Evolutionary conservation across 2,888 invertebrate species (phyloP).

Genomic region (Aphidius colemani): DNA sequence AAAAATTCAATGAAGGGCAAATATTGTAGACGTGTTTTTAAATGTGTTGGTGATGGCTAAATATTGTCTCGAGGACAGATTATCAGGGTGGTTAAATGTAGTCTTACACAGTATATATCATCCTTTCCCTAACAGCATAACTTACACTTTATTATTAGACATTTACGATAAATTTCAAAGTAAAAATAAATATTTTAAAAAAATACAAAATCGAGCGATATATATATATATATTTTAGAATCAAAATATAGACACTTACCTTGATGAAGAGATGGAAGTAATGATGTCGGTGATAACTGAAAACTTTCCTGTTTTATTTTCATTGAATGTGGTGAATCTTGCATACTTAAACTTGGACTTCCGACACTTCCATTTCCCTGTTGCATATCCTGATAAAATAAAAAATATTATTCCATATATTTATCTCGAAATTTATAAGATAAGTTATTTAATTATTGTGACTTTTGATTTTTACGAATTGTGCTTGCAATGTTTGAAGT

Average conservation of each 20-base stretch:
- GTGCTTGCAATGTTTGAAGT: conserved; percentile 59
- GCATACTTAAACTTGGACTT: conserved; percentile 43
- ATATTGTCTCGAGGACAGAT: too few species aligned
- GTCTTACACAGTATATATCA: too few species aligned
- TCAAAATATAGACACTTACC: conserved; percentile 37
- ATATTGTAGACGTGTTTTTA: neutral
- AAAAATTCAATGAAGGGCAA: too few species aligned
- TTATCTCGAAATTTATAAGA: neutral
- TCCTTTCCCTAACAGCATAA: too few species aligned
- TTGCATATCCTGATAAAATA: conserved; percentile 48
- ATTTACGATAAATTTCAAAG: neutral
- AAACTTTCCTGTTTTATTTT: conserved; percentile 57
- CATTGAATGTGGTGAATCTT: conserved; percentile 45
- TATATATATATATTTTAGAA: neutral
- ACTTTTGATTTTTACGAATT: conserved; percentile 47
- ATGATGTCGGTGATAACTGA: conserved; percentile 48
- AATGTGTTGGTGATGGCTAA: too few species aligned
- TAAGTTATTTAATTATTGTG: conserved; percentile 14
- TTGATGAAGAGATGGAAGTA: conserved; percentile 52
- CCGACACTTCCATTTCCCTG: conserved; percentile 47
- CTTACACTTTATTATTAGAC: too few species aligned
- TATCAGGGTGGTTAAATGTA: too few species aligned
- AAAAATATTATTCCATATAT: conserved; percentile 5
- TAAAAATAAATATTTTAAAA: neutral
- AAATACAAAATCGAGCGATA: too few species aligned